Base-by-base conservation (phyloP, 2,797 vertebrate species). In the Phrynocephalus vlangalii region DNA sequence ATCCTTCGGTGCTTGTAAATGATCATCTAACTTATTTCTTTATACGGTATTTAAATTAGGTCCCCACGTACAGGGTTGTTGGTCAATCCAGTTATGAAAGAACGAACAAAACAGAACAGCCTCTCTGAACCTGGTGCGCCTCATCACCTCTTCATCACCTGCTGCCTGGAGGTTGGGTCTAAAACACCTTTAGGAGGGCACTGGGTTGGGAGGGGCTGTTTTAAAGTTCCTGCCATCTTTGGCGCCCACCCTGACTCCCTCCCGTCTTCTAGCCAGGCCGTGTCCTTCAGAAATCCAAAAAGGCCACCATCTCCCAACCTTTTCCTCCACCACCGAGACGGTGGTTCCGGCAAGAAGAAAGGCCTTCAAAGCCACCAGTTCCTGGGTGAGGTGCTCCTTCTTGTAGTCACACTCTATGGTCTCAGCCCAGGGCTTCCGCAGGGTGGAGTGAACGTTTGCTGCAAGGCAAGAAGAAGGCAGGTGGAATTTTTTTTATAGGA, bases 261-360 rank as follows among this genome's bases (percentile, higher is more conserved):
- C 60, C 60, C 38, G 38, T 79, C 24, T 33, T 38, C 52, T 7
- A 9, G 28, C 22, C 5, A 6, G 24, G 26, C 79, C 0, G 1
- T n/a, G n/a, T 15, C 28, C 16, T 30, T 22, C 79, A 71, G 30
- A 73, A 73, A 7, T 24, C 2, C 5, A 20, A 22, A 68, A 2
- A 3, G 50, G 5, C 38, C 5, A 13, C 26, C 22, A 28, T 7
- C 3, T 60, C 24, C 56, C 82, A 90, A 98, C 98, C 98, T 98
- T 98, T 93, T 99, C 97, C 90, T 98, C 97, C 85, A 97, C 93
- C 1, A 99, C 87, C 0, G 94, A 93, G 48, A 99, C 85, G 0
- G 66, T 79, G 0, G 97, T 96, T 77, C 98, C 98, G 1, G 86
- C 86, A 1, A 86, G 93, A 90, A 99, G 94, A 88, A 97, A 98